Base-by-base conservation (phyloP, 2,113 vertebrate genomes). In the Coreoperca whiteheadi region DNA sequence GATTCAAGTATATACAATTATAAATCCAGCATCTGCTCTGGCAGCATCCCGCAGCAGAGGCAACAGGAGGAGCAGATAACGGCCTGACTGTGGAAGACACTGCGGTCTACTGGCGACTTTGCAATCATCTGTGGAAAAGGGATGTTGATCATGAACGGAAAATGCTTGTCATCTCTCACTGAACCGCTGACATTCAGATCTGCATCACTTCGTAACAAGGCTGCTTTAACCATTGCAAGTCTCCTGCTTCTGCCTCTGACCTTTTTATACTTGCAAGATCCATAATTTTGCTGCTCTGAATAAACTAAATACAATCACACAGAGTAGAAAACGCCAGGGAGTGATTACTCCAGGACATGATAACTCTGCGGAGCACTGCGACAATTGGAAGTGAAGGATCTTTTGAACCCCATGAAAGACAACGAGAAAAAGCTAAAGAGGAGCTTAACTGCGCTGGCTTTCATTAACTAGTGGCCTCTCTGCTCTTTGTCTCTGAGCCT, bases 381-480 rank as follows among this genome's bases (percentile, higher is more conserved):
- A 80, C 81, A 66, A 74, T 37, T 79, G 88, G 79, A 83, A 76
- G 79, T 57, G 85, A 81, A 90, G 87, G 73, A 88, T 78, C 78
- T 89, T 91, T 85, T 75, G 70, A 86, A 72, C 74, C 75, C 80
- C 82, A 85, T 90, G 79, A 91, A 89, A 87, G 87, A 90, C 92
- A 93, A 94, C 81, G 76, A 65, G 70, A 25, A 65, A 30, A 81
- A 82, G 69, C 88, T 87, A 64, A 86, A 92, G 87, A 91, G 91
- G 80, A 85, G 91, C 93, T 93, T 90, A 92, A 85, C 84, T 64
- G 76, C 43, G 51, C 78, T 28, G 81, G 81, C 89, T 94, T 91
- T 94, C 91, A 94, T 93, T 90, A 94, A 95, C 92, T 71, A 85
- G 83, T 79, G 87, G 90, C 92, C 91, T 92, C 92, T 89, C 82